Percentiles rank a stretch among this genome's conserved stretches.
Conservation (phyloP, 23 tunicate genomes). For the Clavelina lepadiformis region DNA sequence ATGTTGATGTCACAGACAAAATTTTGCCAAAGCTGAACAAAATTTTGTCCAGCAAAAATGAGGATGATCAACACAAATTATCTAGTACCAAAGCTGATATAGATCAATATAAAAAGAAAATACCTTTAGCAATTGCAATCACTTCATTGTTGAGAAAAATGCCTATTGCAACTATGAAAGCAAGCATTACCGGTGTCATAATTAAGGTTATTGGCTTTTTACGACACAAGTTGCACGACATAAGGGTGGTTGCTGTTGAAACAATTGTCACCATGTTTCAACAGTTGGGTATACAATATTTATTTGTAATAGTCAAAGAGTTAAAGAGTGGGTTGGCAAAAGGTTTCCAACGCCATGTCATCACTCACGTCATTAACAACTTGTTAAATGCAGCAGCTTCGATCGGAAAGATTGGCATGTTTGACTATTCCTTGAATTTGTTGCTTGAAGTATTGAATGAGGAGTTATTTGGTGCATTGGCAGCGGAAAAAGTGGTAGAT, state of each 20-base stretch:
- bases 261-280: constrained; percentile 20
- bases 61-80: constrained; percentile 40
- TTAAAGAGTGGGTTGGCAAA: constrained; percentile 52
- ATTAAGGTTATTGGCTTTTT: constrained; percentile 63
- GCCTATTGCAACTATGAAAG: constrained; percentile 22
- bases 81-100: constrained; percentile 37
- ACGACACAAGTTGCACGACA: constrained; percentile 45
- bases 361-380: constrained; percentile 26
- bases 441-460: constrained; percentile 45
- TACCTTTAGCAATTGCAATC: constrained; percentile 80
- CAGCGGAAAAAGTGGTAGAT: constrained; percentile 57
- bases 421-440: constrained; percentile 38
- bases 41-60: constrained; percentile 32
- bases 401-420: constrained; percentile 32
- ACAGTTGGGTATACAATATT: constrained; percentile 32
- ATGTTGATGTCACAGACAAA: constrained; percentile 8
- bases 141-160: constrained; percentile 50
- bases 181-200: constrained; percentile 43
- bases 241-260: constrained; percentile 41
- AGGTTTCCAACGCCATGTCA: constrained; percentile 87
- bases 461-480: constrained; percentile 61
- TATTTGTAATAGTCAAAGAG: constrained; percentile 43
- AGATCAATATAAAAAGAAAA: constrained; percentile 29
- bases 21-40: constrained; percentile 42
- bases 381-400: constrained; percentile 16